Conservation (phyloP, 1,140 invertebrate genomes). For the Ceratoteleas bidentatus region DNA sequence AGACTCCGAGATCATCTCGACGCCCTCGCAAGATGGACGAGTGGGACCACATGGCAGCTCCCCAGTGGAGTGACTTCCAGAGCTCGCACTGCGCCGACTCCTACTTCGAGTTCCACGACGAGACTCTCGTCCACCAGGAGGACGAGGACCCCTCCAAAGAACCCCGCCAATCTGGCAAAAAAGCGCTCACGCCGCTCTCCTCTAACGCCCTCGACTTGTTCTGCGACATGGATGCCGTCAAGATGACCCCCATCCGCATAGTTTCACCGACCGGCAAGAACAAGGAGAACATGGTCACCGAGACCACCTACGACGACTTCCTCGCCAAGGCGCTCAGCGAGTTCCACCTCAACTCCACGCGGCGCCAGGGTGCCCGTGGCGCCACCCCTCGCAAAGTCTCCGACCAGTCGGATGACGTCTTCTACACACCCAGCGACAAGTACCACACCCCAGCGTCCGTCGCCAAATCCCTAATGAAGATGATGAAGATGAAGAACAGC, state of each 20-base stretch:
- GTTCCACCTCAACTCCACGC: conserved; percentile 63
- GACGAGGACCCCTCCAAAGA: conserved; percentile 16
- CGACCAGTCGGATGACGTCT: conserved; percentile 33
- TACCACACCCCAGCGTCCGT: conserved; percentile 18
- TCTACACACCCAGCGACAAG: conserved; percentile 56
- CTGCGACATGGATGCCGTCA: conserved; percentile 61
- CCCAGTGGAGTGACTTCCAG: conserved; percentile 75
- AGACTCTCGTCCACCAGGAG: conserved; percentile 17
- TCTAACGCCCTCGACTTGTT: conserved; percentile 40
- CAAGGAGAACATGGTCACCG: conserved; percentile 57
- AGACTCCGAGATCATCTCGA: too few species aligned
- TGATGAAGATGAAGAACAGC: conserved; percentile 20
- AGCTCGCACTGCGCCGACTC: conserved; percentile 67
- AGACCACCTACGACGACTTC: conserved; percentile 69
- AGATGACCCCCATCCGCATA: conserved; percentile 61
- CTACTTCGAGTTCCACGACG: conserved; percentile 65
- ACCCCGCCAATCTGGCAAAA: conserved; percentile 5
- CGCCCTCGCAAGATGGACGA: conserved; percentile 45
- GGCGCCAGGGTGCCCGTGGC: conserved; percentile 19
- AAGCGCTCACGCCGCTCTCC: conserved; percentile 8
- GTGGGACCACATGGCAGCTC: conserved; percentile 64
- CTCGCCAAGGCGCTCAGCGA: conserved; percentile 65
- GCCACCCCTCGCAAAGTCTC: conserved; percentile 41
- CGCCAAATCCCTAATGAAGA: conserved; percentile 21
- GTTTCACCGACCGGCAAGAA: conserved; percentile 56